These are phyloP conservation scores for Grapholita molesta DNA, from an alignment of 1,140 invertebrate genomes.

Conservation along the genomic window DNA sequence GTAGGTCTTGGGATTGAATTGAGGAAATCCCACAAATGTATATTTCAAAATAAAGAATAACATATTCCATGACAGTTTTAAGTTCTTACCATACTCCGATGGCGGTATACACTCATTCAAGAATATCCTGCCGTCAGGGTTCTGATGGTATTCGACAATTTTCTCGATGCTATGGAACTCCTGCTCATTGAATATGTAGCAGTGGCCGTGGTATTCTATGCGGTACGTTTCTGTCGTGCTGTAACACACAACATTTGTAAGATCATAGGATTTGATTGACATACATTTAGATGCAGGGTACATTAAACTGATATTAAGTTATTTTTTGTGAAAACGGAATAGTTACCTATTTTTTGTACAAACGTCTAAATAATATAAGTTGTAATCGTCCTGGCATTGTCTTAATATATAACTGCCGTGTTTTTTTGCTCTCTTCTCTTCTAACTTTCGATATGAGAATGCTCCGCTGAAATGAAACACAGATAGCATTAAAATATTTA, in stretches of 20 bases:
- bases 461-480: conserved; percentile 80
- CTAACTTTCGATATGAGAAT: conserved; percentile 90
- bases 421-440: conserved; percentile 86
- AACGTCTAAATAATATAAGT: conserved; percentile 88
- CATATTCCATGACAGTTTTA: no score
- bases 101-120: conserved; percentile 88
- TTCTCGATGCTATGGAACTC: conserved; percentile 81
- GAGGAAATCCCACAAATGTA: no score
- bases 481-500: conserved; percentile 16
- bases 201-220: conserved; percentile 78
- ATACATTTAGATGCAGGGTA: no score
- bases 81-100: conserved; percentile 87
- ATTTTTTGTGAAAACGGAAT: not conserved
- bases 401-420: conserved; percentile 89
- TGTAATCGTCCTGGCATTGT: conserved; percentile 88
- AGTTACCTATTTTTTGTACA: conserved; percentile 83
- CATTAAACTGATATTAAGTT: conserved; percentile 15
- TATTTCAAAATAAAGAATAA: no score
- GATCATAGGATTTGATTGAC: no score
- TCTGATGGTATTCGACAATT: conserved; percentile 80
- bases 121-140: conserved; percentile 78
- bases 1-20: no score
- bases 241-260: conserved; percentile 51
- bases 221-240: conserved; percentile 84
- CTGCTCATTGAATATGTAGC: conserved; percentile 62